phyloP scores from a whole-genome alignment of 2,888 invertebrate genomes.

The Drosophila pseudotakahashii region DNA sequence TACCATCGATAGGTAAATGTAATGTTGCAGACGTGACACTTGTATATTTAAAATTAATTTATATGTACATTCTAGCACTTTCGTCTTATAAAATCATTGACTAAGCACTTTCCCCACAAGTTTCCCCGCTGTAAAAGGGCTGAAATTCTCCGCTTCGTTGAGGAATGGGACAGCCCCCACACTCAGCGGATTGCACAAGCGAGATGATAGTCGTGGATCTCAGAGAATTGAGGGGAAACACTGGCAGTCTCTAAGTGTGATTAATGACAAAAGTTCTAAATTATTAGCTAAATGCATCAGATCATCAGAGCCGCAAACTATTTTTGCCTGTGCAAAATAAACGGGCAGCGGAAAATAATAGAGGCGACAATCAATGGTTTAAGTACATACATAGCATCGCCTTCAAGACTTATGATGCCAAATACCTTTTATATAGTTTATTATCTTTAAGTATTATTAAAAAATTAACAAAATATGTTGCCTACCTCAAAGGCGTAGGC shows the following conservation, averaged over 20 bases:
- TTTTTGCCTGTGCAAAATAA: conserved; percentile 19
- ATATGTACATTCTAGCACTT: too few relatives aligned
- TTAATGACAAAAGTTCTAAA: conserved; percentile 21
- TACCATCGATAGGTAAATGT: too few relatives aligned
- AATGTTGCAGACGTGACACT: too few relatives aligned
- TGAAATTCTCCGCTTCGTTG: not conserved
- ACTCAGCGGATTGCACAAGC: conserved; percentile 22
- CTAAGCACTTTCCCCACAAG: not conserved
- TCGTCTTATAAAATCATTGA: not conserved
- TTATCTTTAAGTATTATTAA: too few relatives aligned
- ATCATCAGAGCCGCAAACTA: conserved; percentile 11
- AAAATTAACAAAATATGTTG: too few relatives aligned
- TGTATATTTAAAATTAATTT: too few relatives aligned
- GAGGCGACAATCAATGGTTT: not conserved
- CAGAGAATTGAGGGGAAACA: not conserved
- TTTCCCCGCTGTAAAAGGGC: not conserved
- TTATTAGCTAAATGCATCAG: conserved; percentile 20
- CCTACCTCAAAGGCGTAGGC: too few relatives aligned
- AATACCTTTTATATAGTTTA: too few relatives aligned
- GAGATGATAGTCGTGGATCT: not conserved
- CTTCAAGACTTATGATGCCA: not conserved
- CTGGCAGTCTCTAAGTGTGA: conserved; percentile 27
- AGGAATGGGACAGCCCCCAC: not conserved
- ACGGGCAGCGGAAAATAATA: not conserved
- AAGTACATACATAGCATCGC: too few relatives aligned